Evolutionary conservation across 2,113 vertebrate species (phyloP).

Genomic region (Sylvicapra grimmia): DNA sequence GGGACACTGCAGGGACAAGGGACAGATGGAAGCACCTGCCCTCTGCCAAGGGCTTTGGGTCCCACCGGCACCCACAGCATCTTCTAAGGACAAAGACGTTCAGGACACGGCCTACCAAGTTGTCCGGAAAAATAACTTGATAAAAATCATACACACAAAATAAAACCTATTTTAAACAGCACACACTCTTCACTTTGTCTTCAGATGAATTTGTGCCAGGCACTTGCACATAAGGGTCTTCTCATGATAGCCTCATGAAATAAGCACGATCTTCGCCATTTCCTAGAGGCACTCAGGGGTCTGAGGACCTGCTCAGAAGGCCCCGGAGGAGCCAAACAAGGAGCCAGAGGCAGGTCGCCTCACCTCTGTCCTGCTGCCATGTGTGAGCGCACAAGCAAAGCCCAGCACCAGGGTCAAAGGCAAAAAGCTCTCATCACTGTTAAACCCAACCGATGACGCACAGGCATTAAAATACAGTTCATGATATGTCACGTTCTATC

Average conservation of each 20-base stretch:
- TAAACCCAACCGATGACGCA: rapidly evolving
- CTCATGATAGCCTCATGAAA: not conserved
- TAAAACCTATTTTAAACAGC: not conserved
- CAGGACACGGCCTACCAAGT: not conserved
- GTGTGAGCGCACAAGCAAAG: rapidly evolving
- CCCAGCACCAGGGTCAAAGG: no score
- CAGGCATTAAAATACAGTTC: not conserved
- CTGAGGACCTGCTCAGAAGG: not conserved
- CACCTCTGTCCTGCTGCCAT: rapidly evolving
- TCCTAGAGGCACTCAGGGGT: not conserved
- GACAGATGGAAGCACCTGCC: not conserved
- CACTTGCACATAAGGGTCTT: rapidly evolving
- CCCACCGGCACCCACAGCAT: rapidly evolving
- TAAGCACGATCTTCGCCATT: rapidly evolving
- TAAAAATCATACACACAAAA: not conserved
- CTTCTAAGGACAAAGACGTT: not conserved
- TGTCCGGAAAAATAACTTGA: not conserved
- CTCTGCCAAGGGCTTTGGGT: rapidly evolving
- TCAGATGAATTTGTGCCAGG: rapidly evolving
- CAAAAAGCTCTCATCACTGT: not conserved
- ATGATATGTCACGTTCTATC: rapidly evolving
- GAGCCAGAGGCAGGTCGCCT: not conserved
- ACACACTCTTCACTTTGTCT: not conserved
- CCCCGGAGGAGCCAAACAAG: rapidly evolving
- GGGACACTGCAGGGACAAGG: not conserved